phyloP scores from a whole-genome alignment of 53 echinoderm and acorn worm species.

The Astropecten irregularis region DNA sequence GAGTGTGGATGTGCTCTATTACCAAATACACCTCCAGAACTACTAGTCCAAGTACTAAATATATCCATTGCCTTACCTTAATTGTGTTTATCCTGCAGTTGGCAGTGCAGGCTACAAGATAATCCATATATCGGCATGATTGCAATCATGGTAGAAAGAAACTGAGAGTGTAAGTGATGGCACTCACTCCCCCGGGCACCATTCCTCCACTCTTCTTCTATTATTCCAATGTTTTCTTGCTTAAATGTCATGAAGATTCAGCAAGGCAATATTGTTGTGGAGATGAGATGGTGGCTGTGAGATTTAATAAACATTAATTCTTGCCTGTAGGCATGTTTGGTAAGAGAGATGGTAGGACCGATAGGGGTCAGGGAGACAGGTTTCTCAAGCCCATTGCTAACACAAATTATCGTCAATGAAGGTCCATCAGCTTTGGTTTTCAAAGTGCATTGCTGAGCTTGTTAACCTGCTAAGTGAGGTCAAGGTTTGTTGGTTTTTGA shows the following conservation, averaged over 20 bases:
- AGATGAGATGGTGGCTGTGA: conserved; percentile 45
- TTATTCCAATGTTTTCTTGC: conserved; percentile 52
- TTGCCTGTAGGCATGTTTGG: conserved; percentile 12
- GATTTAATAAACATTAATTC: conserved; percentile 64
- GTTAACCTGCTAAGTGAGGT: conserved; percentile 24
- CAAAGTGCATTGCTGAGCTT: conserved; percentile 17
- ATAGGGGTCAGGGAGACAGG: conserved; percentile 35
- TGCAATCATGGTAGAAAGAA: conserved; percentile 47
- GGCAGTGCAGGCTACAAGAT: conserved; percentile 22
- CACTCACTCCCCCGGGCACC: conserved; percentile 38
- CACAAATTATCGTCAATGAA: conserved; percentile 51
- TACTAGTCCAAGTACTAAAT: conserved; percentile 31
- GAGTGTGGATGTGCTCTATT: conserved; percentile 35
- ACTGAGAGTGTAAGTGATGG: conserved; percentile 46
- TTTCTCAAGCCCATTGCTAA: background rate
- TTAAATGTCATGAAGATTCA: conserved; percentile 47
- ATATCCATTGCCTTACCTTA: conserved; percentile 43
- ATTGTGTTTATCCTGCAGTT: conserved; percentile 46
- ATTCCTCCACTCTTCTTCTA: conserved; percentile 53
- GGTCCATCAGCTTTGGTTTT: background rate
- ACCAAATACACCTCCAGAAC: conserved; percentile 30
- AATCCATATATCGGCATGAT: conserved; percentile 53
- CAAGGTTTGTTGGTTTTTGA: conserved; percentile 7
- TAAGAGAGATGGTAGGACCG: conserved; percentile 37
- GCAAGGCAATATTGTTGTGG: conserved; percentile 26